Percentiles rank a stretch among this genome's conserved stretches.
Evolutionary conservation across 2,888 invertebrate genomes (phyloP).

Genomic region (Lithophane leautieri): DNA sequence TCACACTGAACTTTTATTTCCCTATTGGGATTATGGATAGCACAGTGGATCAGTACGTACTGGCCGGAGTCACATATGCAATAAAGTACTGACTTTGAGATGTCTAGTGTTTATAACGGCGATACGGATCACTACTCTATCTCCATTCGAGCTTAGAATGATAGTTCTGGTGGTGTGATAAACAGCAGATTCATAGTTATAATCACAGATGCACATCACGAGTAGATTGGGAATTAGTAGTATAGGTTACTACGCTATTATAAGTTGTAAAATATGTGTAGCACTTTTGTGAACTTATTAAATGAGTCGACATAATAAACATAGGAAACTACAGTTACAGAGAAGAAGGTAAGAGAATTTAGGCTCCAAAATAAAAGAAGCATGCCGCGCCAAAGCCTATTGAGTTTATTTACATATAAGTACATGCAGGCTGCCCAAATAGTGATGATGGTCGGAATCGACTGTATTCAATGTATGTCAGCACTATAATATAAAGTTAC

Average conservation of each 20-base stretch:
- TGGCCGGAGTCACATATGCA: conserved; percentile 31
- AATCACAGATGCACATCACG: not conserved
- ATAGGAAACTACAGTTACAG: no score
- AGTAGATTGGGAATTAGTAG: not conserved
- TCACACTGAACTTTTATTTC: conserved; percentile 27
- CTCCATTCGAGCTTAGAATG: conserved; percentile 15
- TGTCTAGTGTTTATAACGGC: conserved; percentile 41
- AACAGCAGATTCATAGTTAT: conserved; percentile 13
- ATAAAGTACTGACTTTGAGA: conserved; percentile 37
- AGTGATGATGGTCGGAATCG: no score
- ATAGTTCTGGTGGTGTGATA: conserved; percentile 27
- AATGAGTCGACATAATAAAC: not conserved
- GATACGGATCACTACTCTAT: conserved; percentile 18
- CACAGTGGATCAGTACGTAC: conserved; percentile 32
- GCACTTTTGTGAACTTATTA: not conserved
- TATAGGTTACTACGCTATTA: not conserved
- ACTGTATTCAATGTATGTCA: not conserved
- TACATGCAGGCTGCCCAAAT: no score
- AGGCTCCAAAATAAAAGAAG: not conserved
- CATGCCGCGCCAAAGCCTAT: no score
- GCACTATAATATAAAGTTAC: not conserved
- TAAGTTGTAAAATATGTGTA: not conserved
- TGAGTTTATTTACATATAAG: no score
- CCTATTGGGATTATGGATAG: conserved; percentile 29
- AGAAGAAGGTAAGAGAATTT: not conserved